Evolutionary conservation across 2,797 vertebrate species (phyloP).

Genomic region (Natrix natrix): DNA sequence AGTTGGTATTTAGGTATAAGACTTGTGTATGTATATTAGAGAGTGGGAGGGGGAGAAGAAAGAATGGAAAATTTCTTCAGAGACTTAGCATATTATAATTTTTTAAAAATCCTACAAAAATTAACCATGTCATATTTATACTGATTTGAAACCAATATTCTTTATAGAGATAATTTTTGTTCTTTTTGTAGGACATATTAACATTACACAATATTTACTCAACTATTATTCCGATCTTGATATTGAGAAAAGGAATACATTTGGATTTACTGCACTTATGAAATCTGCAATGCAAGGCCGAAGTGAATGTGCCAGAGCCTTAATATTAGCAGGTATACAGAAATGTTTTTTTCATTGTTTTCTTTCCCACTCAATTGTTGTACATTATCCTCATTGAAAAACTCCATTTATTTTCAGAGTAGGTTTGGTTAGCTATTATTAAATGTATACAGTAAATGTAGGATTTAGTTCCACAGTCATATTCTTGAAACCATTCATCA

Average conservation of each 20-base stretch:
- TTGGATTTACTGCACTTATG: constrained; percentile 95
- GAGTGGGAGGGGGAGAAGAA: accelerated
- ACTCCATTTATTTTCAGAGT: background rate
- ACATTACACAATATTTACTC: constrained; percentile 91
- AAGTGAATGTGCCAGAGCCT: constrained; percentile 85
- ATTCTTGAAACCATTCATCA: background rate
- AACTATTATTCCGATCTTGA: constrained; percentile 92
- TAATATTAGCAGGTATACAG: constrained; percentile 89
- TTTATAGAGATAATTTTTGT: constrained; percentile 6
- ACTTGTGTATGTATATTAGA: background rate
- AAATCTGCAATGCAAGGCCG: constrained; percentile 95
- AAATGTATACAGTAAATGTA: background rate
- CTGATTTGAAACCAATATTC: background rate
- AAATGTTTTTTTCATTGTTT: constrained; percentile 2
- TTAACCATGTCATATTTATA: background rate
- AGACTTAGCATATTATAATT: background rate
- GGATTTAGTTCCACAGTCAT: background rate
- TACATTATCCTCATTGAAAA: background rate
- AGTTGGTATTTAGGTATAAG: background rate
- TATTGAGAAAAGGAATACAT: constrained; percentile 88
- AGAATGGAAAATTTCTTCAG: background rate
- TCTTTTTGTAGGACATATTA: constrained; percentile 84
- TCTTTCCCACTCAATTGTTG: background rate
- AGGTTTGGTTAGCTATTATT: background rate
- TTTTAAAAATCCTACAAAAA: background rate